Base-by-base conservation (phyloP, 2,797 vertebrate genomes). In the Cyprinella venusta region DNA sequence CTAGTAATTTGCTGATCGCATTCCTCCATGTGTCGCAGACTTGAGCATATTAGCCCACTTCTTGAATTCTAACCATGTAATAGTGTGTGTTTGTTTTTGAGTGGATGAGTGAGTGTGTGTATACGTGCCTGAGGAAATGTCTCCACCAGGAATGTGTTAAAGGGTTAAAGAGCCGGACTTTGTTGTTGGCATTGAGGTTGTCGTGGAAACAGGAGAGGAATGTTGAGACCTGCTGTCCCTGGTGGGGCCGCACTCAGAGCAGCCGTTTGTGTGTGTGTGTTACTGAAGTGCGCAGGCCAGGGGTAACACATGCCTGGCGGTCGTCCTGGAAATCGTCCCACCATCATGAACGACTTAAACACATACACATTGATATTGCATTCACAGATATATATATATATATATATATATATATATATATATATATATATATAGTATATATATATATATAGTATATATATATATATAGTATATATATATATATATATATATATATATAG, bases 141-240 rank as follows among this genome's bases (percentile, higher is more conserved):
- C 93, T 90, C 89, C 92, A 92, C 90, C 89, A 76, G 90, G 88
- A 86, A 86, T 87, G 88, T 91, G 90, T 89, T 91, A 86, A 95
- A 95, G 94, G 93, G 93, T 95, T 95, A 96, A 96, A 90, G 92
- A 91, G 90, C 91, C 88, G 91, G 89, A 89, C 85, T 85, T 89
- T 89, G 87, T 90, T 94, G 94, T 94, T 94, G 93, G 94, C 94
- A 92, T 91, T 90, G 90, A 87, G 0, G 93, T 96, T 95, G 89
- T 93, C 93, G 91, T 90, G 94, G 95, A 91, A 95, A 95, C 93
- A 38, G 86, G 86, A 90, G 82, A 89, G 93, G 94, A 96, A 96
- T 95, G 94, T 92, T 92, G 90, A 93, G 94, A 94, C 89, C 90
- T 91, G 90, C 90, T 93, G 90, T 94, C 94, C 93, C 91, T 91